phyloP scores from a whole-genome alignment of 2,113 vertebrate species.

The Paradoxurus hermaphroditus region DNA sequence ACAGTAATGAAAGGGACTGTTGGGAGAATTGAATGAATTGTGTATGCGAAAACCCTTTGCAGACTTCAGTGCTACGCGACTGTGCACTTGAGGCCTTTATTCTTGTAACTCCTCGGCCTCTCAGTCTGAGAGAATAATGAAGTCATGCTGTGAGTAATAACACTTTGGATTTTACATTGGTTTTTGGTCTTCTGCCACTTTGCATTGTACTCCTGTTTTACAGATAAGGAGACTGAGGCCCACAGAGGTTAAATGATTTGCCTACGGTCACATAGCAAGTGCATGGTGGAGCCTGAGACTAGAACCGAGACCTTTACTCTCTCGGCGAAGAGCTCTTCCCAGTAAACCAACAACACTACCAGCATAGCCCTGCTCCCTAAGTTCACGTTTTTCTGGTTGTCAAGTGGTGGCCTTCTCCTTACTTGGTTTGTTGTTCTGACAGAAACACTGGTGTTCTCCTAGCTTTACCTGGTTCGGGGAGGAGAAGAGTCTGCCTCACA shows the following conservation, averaged over 20 bases:
- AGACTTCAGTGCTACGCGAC: not conserved
- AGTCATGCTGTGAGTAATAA: not conserved
- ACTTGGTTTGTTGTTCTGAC: constrained; percentile 13
- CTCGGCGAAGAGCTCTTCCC: not conserved
- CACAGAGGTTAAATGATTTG: not conserved
- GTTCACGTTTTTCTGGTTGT: not conserved
- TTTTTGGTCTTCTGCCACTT: not conserved
- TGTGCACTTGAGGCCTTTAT: not conserved
- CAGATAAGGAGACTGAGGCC: not conserved
- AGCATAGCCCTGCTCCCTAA: not conserved
- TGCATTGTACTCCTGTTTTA: not conserved
- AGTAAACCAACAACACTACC: not conserved
- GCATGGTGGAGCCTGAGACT: not conserved
- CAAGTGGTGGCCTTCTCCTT: not conserved
- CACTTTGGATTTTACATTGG: not conserved
- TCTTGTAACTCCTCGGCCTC: not conserved
- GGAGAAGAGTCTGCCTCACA: not conserved
- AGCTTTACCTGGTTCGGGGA: not conserved
- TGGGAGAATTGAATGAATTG: not conserved
- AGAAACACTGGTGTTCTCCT: not conserved
- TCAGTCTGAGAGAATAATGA: not conserved
- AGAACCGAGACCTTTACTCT: not conserved
- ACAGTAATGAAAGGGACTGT: not conserved
- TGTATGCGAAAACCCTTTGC: not conserved
- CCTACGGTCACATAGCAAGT: not conserved